Conservation (phyloP, 2,797 vertebrate species). For the Perodicticus potto region DNA sequence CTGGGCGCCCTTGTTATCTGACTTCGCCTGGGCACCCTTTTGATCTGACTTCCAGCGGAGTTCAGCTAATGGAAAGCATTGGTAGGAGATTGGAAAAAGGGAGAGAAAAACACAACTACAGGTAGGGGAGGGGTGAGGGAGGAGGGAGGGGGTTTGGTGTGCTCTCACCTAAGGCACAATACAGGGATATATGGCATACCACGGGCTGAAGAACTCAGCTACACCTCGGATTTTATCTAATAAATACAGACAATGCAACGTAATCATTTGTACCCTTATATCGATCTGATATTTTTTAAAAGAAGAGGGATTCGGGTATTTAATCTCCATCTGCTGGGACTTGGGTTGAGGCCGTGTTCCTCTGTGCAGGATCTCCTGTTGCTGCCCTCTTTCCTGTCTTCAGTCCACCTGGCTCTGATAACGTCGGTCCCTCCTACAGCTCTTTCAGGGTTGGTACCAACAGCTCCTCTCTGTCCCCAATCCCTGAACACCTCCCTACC, state of each 20-base stretch:
- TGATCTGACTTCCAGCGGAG: not conserved
- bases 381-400: not conserved
- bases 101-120: not conserved
- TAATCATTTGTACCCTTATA: too few relatives aligned
- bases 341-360: not conserved
- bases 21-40: not conserved
- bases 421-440: not conserved
- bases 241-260: too few relatives aligned
- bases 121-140: too few relatives aligned
- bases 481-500: not conserved
- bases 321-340: not conserved
- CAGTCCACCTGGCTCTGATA: not conserved
- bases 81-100: not conserved
- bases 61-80: not conserved
- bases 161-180: too few relatives aligned
- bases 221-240: too few relatives aligned
- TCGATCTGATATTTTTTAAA: too few relatives aligned
- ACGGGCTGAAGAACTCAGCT: too few relatives aligned
- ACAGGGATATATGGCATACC: too few relatives aligned
- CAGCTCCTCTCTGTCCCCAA: not conserved
- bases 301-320: not conserved
- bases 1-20: not conserved
- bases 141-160: too few relatives aligned
- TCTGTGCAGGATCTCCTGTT: not conserved
- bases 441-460: not conserved